phyloP scores from a whole-genome alignment of 1,140 invertebrate genomes.

The Papilio aristodemus region DNA sequence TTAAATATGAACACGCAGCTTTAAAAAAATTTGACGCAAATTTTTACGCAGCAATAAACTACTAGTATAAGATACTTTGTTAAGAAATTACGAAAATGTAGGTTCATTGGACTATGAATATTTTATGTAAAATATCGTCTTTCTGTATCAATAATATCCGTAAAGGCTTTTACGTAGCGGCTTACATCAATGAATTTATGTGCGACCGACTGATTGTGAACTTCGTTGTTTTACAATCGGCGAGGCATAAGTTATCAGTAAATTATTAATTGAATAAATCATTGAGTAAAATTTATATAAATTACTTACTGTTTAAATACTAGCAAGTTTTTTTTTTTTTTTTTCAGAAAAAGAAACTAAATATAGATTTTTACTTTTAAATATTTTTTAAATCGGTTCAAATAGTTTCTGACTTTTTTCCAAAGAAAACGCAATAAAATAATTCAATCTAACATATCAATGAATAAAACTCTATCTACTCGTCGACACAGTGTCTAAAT shows the following conservation, averaged over 20 bases:
- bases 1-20: neutral
- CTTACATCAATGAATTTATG: neutral
- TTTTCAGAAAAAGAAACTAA: no score
- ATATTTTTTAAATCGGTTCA: no score
- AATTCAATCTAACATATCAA: neutral
- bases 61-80: neutral
- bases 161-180: neutral
- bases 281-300: no score
- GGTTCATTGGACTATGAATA: conserved; percentile 1
- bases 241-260: no score
- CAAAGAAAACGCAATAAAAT: no score
- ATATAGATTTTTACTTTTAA: no score
- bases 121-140: conserved; percentile 5
- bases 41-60: neutral
- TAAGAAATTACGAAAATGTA: conserved; percentile 8
- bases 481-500: neutral
- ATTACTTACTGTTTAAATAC: no score
- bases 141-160: neutral
- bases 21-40: neutral
- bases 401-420: no score
- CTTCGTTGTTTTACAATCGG: no score
- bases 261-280: no score
- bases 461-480: conserved; percentile 1
- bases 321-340: no score
- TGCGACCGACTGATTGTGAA: no score